Percentiles rank a stretch among this genome's conserved stretches.
Conservation (phyloP, 2,888 invertebrate genomes). For the Cremastinae sp. region DNA sequence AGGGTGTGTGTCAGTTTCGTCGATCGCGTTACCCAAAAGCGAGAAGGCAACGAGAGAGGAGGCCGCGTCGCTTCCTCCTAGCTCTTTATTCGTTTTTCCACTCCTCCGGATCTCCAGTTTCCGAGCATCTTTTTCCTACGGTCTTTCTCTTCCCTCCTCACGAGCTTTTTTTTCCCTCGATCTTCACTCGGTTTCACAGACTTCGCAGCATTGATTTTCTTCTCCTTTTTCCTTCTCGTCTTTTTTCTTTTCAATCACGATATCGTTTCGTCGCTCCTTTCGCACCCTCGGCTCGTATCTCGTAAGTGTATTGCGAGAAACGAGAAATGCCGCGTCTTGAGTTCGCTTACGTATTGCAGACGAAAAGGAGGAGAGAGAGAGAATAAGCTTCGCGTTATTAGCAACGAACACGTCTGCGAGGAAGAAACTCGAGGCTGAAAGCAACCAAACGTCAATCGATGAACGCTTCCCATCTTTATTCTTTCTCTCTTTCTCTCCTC, state of each 20-base stretch:
- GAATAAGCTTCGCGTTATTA: conserved; percentile 5
- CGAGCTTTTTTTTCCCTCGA: background rate
- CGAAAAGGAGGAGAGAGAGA: background rate
- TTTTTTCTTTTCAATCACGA: conserved; percentile 22
- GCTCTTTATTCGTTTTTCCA: conserved; percentile 12
- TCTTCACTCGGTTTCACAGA: conserved; percentile 31
- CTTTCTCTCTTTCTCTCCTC: background rate
- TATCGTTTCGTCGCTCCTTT: conserved; percentile 19
- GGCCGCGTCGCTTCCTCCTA: conserved; percentile 19
- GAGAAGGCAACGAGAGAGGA: background rate
- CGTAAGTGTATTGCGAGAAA: conserved; percentile 15
- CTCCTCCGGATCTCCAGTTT: conserved; percentile 35
- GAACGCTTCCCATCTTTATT: conserved; percentile 1
- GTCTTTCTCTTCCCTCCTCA: background rate
- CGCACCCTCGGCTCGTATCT: conserved; percentile 14
- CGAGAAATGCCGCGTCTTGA: conserved; percentile 25
- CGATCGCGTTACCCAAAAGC: conserved; percentile 37
- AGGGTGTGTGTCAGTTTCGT: background rate
- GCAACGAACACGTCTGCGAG: conserved; percentile 10
- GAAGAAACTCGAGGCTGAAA: conserved; percentile 23
- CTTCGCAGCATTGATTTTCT: conserved; percentile 10
- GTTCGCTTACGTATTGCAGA: conserved; percentile 1
- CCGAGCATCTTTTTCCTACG: background rate
- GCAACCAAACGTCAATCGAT: conserved; percentile 20
- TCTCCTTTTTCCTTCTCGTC: conserved; percentile 2